Evolutionary conservation across 2,888 invertebrate species (phyloP), one percentile per base, ranked within the genome.

Genomic region (Leptinotarsa juncta): DNA sequence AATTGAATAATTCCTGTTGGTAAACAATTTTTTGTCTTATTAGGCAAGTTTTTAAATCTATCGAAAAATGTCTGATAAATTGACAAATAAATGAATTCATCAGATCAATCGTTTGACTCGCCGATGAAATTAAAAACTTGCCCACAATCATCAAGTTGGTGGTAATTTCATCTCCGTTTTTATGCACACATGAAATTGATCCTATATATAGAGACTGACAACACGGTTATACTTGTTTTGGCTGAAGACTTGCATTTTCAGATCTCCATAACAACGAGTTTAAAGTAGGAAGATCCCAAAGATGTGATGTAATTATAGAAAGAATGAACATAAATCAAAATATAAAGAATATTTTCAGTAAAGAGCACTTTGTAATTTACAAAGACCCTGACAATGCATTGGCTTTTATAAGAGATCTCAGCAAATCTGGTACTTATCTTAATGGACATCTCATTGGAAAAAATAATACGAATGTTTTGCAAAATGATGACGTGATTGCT

Each of bases 401-500:
- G 15, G 67, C 73, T 10, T 75, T 72, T 57, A 79, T 79, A 15
- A 76, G 51, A 32, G 79, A 79, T 62, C 23, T 77, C 10, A 79
- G 79, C 62, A 77, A 60, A 65, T 42, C 69, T 65, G 79, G 79
- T 16, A 79, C 79, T 5, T 78, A 77, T 51, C 51, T 79, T n/a
- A 79, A 79, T 65, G 72, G 72, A 18, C 60, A 49, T 14, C 67
- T 74, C 10, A 78, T 79, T 65, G 79, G 79, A 20, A 74, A 73
- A 71, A 55, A 73, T 18, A 71, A 74, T 12, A 76, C 89, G 81
- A 88, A 90, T 73, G 90, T 94, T 42, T 84, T 95, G 55, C 92
- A 92, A 84, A 91, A 93, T 83, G 91, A 93, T 83, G 95, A 95
- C 86, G 90, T 92, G 80, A 95, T 97, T 80, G 89, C 94, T 0